Evolutionary conservation across 1,140 invertebrate species (phyloP), one percentile per base, ranked within the genome.

Genomic region (Drosophila truncata): DNA sequence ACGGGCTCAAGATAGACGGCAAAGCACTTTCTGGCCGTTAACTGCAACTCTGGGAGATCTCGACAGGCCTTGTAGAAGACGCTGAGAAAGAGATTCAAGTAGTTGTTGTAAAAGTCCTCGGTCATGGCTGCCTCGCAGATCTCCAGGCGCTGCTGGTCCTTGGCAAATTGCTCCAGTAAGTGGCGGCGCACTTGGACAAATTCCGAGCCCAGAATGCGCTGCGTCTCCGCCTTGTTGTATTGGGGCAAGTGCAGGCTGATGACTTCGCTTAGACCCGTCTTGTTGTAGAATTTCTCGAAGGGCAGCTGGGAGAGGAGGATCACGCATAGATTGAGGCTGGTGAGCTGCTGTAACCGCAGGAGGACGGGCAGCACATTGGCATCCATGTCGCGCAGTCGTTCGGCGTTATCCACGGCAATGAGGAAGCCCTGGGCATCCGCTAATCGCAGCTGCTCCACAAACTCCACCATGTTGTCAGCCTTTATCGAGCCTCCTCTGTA

Each of bases 41-140:
- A 95, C 92, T 95, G 95, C 29, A 98, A 93, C 93, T 98, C 97
- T 10, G 95, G 95, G 10, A 98, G 92, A 94, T 98, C 97, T 44
- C 96, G 93, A 92, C 97, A 98, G 29, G 95, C 96, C 80, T 95
- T 94, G 78, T 96, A 96, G 92, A 97, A 98, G 10, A 97, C 95
- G 64, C 96, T 96, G 0, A 98, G 92, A 86, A 98, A 96, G 18
- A 97, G 93, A 91, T 95, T 96, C 27, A 98, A 87, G 92, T 97
- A 98, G 92, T 96, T 96, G 66, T 93, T 93, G 86, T 97, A 98
- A 81, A 98, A 95, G 44, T 96, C 94, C 39, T 93, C 55, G 0
- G 88, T 91, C 44, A 92, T 44, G 8, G 78, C 58, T 23, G 64
- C 52, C 7, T 86, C 33, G 25, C 85, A 74, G 27, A 91, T 73